Conservation (phyloP, 2,888 invertebrate species). For the Monochamus alternatus region DNA sequence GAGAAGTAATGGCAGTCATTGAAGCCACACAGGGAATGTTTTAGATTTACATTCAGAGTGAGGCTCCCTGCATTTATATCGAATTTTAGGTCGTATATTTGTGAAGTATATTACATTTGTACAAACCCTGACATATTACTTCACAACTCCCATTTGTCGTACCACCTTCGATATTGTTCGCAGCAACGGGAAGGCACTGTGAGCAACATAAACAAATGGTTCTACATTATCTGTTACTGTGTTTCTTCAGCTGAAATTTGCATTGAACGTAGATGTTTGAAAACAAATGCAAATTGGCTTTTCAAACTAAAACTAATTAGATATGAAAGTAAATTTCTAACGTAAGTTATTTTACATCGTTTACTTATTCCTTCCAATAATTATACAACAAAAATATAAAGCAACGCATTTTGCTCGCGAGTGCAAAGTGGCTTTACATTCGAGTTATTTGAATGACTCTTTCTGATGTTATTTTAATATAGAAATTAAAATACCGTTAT, state of each 20-base stretch:
- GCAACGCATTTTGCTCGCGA: too few relatives aligned
- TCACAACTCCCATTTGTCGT: conserved; percentile 12
- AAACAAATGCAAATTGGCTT: background rate
- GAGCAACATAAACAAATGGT: conserved; percentile 1
- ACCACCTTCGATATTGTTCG: conserved; percentile 10
- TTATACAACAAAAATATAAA: too few relatives aligned
- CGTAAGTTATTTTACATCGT: too few relatives aligned
- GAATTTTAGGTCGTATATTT: conserved; percentile 26
- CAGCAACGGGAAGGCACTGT: background rate
- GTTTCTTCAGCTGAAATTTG: background rate
- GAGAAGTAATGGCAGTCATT: conserved; percentile 17
- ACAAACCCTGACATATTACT: conserved; percentile 23
- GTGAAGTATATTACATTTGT: conserved; percentile 20
- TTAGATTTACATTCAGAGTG: conserved; percentile 22
- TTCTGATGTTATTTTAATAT: too few relatives aligned
- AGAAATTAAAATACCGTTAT: too few relatives aligned
- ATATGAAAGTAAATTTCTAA: too few relatives aligned
- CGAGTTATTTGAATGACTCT: too few relatives aligned
- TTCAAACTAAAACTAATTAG: too few relatives aligned
- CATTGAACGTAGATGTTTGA: background rate
- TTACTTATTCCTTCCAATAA: too few relatives aligned
- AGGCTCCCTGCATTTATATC: conserved; percentile 25
- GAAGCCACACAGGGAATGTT: conserved; percentile 11
- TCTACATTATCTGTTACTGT: background rate
- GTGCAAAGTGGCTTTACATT: too few relatives aligned